Evolutionary conservation across 2,113 vertebrate species (phyloP), one percentile per base, ranked within the genome.

Genomic region (Saguinus midas): DNA sequence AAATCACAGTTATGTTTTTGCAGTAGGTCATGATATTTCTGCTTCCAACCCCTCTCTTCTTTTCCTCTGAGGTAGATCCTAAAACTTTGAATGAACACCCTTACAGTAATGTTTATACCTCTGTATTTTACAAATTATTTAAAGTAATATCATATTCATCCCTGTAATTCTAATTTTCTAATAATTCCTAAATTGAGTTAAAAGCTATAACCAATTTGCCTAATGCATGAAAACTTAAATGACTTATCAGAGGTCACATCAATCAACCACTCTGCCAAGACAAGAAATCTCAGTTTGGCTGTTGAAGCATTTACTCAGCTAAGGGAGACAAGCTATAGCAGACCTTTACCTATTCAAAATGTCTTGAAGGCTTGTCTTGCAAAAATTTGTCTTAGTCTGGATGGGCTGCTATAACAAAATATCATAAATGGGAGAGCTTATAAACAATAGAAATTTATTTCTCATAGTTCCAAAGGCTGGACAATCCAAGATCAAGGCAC

Each of bases 1-100:
- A 97, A 97, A 94, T 97, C 93, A 96, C n/a, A 89, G 37, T 61
- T 93, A 72, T 35, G 55, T 21, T 94, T 89, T 58, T 79, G 57
- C 52, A 83, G n/a, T 35, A 78, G 88, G 78, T 68, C 70, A 29
- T 61, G 82, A 89, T 50, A 76, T 50, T 52, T 81, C 73, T 82
- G 88, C 89, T 75, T 85, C 32, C n/a, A 87, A 8, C 0, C 0
- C 21, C 21, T 35, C 40, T 75, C 27, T 45, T 61, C 45, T 89
- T 72, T 78, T 55, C 8, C 45, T 89, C 40, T 76, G 32, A 50
- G 10, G 16, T 50, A 75, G 68, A 90, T 70, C 32, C 16, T 20
- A 83, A 92, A 21, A 52, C 14, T 88, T 90, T 29, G 29, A 91
- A 72, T 70, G 87, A 92, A 93, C 21, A 94, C 45, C 61, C 23